phyloP scores from a whole-genome alignment of 2,888 invertebrate genomes.

The Bombylius major region DNA sequence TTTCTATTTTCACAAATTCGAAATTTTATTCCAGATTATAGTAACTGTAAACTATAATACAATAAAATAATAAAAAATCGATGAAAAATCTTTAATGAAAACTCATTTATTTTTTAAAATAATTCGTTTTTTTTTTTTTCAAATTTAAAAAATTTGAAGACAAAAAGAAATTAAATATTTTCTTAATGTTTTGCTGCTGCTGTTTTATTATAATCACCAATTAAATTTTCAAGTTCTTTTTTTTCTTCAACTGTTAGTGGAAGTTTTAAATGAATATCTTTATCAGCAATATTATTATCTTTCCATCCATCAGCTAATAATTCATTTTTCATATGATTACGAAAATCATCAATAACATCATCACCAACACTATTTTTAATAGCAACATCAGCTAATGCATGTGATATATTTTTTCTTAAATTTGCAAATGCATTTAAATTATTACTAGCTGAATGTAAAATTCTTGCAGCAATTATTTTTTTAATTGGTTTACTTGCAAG shows the following conservation, averaged over 20 bases:
- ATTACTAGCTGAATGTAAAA: slow-evolving; percentile 1
- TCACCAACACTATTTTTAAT: neutral
- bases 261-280: neutral
- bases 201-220: neutral
- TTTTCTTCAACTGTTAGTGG: neutral
- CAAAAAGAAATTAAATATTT: too few species aligned
- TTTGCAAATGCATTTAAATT: slow-evolving; percentile 3
- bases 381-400: neutral
- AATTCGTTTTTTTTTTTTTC: too few species aligned
- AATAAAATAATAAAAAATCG: too few species aligned
- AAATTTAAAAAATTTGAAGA: too few species aligned
- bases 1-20: too few species aligned
- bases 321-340: slow-evolving; percentile 1
- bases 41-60: too few species aligned
- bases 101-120: too few species aligned
- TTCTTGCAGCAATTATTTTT: slow-evolving; percentile 4
- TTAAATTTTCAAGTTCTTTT: neutral
- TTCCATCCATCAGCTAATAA: neutral
- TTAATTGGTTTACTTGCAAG: slow-evolving; percentile 1
- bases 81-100: too few species aligned
- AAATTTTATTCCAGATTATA: too few species aligned
- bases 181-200: neutral
- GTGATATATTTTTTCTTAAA: slow-evolving; percentile 1
- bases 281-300: neutral
- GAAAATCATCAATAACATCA: neutral